These are phyloP conservation scores for Willowsia nigromaculata DNA, from an alignment of 2,888 invertebrate genomes.

Conservation along the genomic window DNA sequence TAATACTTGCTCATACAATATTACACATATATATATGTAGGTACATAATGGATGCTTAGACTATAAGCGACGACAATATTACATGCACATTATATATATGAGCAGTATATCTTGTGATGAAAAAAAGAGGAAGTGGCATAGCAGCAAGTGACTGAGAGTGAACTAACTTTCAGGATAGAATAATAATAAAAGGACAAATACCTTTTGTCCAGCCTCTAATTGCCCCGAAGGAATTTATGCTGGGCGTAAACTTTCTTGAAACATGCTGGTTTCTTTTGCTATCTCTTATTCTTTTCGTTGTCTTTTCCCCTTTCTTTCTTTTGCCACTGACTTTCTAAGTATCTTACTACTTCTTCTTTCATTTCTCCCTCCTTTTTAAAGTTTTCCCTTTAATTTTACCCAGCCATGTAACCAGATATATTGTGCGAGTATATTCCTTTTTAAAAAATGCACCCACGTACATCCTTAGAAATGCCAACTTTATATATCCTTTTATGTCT, in stretches of 20 bases:
- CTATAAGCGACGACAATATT: too few relatives aligned
- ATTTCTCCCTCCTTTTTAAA: constrained; percentile 33
- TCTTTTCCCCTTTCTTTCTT: constrained; percentile 7
- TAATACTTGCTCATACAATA: constrained; percentile 35
- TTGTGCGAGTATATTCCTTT: neutral
- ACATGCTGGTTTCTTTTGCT: constrained; percentile 61
- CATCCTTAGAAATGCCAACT: neutral
- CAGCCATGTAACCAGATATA: constrained; percentile 19
- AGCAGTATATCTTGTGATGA: neutral
- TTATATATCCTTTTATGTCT: neutral
- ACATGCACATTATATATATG: neutral
- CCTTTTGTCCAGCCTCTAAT: constrained; percentile 74
- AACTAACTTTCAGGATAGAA: constrained; percentile 62
- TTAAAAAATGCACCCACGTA: too few relatives aligned
- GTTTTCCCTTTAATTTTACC: constrained; percentile 50
- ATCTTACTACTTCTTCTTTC: neutral
- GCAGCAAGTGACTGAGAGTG: constrained; percentile 57
- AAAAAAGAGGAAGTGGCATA: neutral
- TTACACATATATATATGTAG: neutral
- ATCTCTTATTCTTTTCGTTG: constrained; percentile 36
- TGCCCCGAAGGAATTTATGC: constrained; percentile 72
- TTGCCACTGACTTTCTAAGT: constrained; percentile 7
- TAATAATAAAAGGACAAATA: constrained; percentile 72
- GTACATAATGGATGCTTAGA: neutral
- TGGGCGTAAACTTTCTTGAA: constrained; percentile 71